phyloP scores from a whole-genome alignment of 2,888 invertebrate genomes.

The Papilio demoleus region DNA sequence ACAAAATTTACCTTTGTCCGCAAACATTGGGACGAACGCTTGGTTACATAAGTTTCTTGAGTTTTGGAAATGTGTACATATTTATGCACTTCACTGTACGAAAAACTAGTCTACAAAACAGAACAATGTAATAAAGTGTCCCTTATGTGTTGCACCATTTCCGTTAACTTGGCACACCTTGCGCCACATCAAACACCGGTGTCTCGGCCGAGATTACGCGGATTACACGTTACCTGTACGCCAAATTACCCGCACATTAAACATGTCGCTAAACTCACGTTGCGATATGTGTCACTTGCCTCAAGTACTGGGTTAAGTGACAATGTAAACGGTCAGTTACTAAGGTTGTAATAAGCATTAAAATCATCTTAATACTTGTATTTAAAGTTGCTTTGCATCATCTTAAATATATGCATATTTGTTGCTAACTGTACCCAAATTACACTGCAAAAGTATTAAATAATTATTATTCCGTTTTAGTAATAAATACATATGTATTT shows the following conservation, averaged over 20 bases:
- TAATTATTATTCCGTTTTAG: no score
- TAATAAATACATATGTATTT: not conserved
- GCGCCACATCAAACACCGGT: slow-evolving; percentile 26
- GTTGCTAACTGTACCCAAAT: no score
- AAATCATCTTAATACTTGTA: slow-evolving; percentile 20
- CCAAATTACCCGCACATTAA: slow-evolving; percentile 56
- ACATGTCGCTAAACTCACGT: slow-evolving; percentile 44
- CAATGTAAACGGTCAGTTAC: slow-evolving; percentile 11
- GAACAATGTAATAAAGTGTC: slow-evolving; percentile 40
- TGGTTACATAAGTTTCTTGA: no score
- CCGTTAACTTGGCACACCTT: slow-evolving; percentile 30
- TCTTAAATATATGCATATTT: no score
- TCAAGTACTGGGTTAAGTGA: slow-evolving; percentile 33
- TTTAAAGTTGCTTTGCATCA: not conserved
- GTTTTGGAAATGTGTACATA: no score
- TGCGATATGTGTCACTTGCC: slow-evolving; percentile 44
- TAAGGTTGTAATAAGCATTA: slow-evolving; percentile 26
- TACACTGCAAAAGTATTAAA: not conserved
- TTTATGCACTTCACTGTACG: no score
- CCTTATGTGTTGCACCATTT: slow-evolving; percentile 48
- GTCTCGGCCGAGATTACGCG: slow-evolving; percentile 45
- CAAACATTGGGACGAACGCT: no score
- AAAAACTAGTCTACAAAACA: slow-evolving; percentile 4
- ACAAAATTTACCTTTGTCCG: no score
- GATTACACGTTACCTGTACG: slow-evolving; percentile 51